Percentiles rank a stretch among this genome's conserved stretches.
Conservation (phyloP, 2,888 invertebrate species). For the Tiliacea aurago region DNA sequence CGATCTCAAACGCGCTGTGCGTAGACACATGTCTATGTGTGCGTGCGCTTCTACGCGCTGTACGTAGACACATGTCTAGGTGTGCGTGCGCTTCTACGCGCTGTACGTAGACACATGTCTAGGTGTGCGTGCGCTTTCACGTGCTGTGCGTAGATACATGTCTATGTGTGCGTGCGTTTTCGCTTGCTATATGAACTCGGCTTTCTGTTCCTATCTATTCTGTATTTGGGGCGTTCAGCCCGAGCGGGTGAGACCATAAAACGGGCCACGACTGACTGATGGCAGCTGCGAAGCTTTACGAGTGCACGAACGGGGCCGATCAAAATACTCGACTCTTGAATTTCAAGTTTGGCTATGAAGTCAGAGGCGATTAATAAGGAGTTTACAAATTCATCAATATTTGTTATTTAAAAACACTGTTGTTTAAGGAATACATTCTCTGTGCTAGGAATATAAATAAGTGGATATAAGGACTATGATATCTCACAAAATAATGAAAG, state of each 20-base stretch:
- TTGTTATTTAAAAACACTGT: background rate
- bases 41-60: too few species aligned
- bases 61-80: too few species aligned
- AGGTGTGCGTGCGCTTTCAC: too few species aligned
- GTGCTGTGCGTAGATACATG: too few species aligned
- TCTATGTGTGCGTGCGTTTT: background rate
- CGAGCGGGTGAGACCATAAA: conserved; percentile 50
- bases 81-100: too few species aligned
- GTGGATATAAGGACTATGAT: background rate
- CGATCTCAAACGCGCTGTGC: too few species aligned
- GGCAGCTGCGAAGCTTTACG: conserved; percentile 64
- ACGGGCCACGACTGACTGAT: conserved; percentile 55
- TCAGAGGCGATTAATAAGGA: background rate
- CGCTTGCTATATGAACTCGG: background rate
- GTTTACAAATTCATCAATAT: background rate
- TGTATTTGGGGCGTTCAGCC: conserved; percentile 1
- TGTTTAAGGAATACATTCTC: background rate
- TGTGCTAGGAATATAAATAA: background rate
- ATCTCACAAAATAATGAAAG: background rate
- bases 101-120: too few species aligned
- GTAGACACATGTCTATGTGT: background rate
- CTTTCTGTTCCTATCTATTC: conserved; percentile 12
- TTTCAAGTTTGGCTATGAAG: conserved; percentile 37
- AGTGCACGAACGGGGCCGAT: conserved; percentile 65
- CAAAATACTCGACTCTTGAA: conserved; percentile 60